Base-by-base conservation (phyloP, 2,797 vertebrate species). In the Micrastur ruficollis region DNA sequence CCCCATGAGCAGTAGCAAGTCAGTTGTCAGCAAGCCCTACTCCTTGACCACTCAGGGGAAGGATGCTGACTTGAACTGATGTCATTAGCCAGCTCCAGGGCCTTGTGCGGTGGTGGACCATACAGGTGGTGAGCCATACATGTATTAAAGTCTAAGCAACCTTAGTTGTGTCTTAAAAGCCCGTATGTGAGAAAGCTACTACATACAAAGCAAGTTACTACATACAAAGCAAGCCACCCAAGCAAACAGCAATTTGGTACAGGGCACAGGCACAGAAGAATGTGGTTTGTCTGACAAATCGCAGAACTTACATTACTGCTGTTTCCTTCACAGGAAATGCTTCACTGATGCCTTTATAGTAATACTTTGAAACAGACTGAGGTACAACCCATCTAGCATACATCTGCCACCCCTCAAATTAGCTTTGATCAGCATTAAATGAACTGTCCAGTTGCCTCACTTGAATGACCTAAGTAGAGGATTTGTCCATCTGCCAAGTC, bases 81-180 rank as follows among this genome's bases (percentile, higher is more conserved):
- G 7, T 8, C 76, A 23, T 27, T 46, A 34, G 36, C 36, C 34
- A 56, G 46, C 12, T 46, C 26, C 47, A 56, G 22, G 25, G 25
- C 63, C 21, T 71, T 1, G 2, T 25, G 40, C 34, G 11, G 29
- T 50, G 22, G 47, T 25, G 32, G 25, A 62, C 40, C 36, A 61
- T 6, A 14, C 18, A 52, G 26, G 6, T 46, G 53, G 17, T 29
- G 46, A 65, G 32, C 18, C 19, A 50, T 6, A 11, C 0, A 1
- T 17, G 29, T n/a, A 8, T 12, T 55, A 9, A 52, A 70, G 26
- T 6, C 38, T 44, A n/a, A 74, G 47, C 20, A 92, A 46, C 47
- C n/a, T n/a, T n/a, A n/a, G n/a, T n/a, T n/a, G 46, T 9, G 11
- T 20, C 46, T 56, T 70, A 52, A n/a, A 56, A 9, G 19, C 31